A percentile compares a stretch with the other conserved stretches of the same genome.
These are phyloP conservation scores for Capromys pilorides DNA, from an alignment of 2,797 vertebrate genomes.

Conservation along the genomic window DNA sequence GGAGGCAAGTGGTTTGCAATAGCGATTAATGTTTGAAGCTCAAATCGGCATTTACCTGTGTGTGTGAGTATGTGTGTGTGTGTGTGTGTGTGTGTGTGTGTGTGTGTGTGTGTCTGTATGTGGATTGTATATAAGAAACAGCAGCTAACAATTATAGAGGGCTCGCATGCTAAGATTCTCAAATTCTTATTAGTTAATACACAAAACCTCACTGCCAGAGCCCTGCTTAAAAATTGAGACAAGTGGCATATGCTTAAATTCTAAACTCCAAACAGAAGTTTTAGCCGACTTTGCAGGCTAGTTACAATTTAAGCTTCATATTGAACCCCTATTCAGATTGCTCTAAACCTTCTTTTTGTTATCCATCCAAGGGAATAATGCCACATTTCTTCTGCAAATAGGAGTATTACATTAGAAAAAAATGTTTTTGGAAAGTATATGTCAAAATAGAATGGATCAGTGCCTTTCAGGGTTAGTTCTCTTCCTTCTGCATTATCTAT, in stretches of 20 bases:
- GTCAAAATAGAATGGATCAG: not conserved
- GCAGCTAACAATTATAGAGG: not conserved
- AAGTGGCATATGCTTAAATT: not conserved
- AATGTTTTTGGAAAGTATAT: not conserved
- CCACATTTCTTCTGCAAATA: not conserved
- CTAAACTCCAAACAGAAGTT: slow-evolving; percentile 25
- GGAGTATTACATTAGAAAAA: not conserved
- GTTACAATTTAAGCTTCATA: not conserved
- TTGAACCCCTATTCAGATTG: not conserved
- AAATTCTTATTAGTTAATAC: not conserved
- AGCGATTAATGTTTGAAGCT: slow-evolving; percentile 37
- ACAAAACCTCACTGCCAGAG: not conserved
- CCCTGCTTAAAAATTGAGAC: not conserved
- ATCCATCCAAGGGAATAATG: slow-evolving; percentile 13
- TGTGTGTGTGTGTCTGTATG: not conserved
- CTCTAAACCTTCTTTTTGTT: slow-evolving; percentile 4
- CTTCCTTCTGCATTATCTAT: not conserved
- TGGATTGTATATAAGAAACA: not conserved
- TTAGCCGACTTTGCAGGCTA: not conserved
- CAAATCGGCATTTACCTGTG: not conserved
- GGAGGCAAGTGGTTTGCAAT: slow-evolving; percentile 63
- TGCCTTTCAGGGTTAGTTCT: not conserved
- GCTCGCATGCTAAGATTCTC: not conserved
- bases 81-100: not conserved
- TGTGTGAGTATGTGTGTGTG: not conserved